Evolutionary conservation across 2,888 invertebrate genomes (phyloP).

Genomic region (Drosophila monieri): DNA sequence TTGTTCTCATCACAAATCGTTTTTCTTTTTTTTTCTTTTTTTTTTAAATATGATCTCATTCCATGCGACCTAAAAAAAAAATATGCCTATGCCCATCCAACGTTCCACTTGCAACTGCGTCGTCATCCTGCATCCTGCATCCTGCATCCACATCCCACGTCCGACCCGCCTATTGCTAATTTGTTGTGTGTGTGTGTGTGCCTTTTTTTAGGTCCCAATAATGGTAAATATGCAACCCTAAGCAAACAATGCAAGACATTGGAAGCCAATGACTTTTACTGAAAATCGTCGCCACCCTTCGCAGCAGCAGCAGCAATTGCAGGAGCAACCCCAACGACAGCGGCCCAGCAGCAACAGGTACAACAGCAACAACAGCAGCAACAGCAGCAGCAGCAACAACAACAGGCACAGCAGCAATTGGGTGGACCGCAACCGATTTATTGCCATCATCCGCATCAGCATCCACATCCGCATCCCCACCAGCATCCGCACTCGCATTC

Average conservation of each 20-base stretch:
- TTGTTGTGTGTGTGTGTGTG: conserved; percentile 65
- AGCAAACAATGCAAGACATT: conserved; percentile 98
- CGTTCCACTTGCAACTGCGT: conserved; percentile 25
- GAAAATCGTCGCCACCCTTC: conserved; percentile 88
- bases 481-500: conserved; percentile 82
- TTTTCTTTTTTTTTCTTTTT: conserved; percentile 1
- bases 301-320: conserved; percentile 82
- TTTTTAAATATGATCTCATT: conserved; percentile 45
- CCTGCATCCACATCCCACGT: conserved; percentile 55
- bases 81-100: conserved; percentile 27
- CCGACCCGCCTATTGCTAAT: conserved; percentile 69
- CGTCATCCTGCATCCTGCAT: conserved; percentile 33
- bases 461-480: conserved; percentile 82
- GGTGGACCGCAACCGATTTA: conserved; percentile 82
- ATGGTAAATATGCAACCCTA: conserved; percentile 96
- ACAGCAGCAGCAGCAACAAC: conserved; percentile 36
- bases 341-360: conserved; percentile 71
- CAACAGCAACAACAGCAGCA: conserved; percentile 46
- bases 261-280: conserved; percentile 97
- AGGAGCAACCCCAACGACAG: conserved; percentile 72
- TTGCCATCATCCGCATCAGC: conserved; percentile 84
- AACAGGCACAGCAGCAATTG: conserved; percentile 67
- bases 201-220: conserved; percentile 87
- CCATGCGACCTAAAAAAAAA: conserved; percentile 34
- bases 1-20: conserved; percentile 30